Percentiles rank a stretch among this genome's conserved stretches.
phyloP scores from a whole-genome alignment of 2,113 vertebrate genomes.

The Spheniscus mendiculus region DNA sequence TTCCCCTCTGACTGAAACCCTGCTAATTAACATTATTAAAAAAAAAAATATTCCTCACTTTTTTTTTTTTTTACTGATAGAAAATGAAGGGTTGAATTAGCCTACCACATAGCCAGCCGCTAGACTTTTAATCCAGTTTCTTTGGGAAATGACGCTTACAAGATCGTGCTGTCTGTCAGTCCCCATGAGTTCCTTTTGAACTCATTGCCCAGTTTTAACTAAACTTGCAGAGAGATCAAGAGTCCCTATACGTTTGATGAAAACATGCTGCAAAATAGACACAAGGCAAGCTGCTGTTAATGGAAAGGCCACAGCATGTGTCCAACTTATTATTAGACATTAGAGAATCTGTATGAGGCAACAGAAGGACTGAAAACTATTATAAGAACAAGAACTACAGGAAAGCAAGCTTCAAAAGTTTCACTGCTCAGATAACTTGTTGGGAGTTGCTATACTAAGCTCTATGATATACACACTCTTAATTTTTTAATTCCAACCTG shows the following conservation, averaged over 20 bases:
- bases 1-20: not conserved
- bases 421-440: not conserved
- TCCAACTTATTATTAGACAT: not conserved
- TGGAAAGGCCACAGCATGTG: not conserved
- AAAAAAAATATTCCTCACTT: not conserved
- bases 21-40: not conserved
- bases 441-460: not conserved
- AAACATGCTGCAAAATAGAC: not conserved
- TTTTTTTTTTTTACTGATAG: not conserved
- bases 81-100: not conserved
- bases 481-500: not conserved
- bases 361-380: not conserved
- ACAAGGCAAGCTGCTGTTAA: not conserved
- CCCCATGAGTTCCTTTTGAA: not conserved
- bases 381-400: not conserved
- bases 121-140: not conserved
- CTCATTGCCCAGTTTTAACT: not conserved
- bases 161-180: not conserved
- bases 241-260: not conserved
- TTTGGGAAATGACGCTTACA: not conserved
- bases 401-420: not conserved
- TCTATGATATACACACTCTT: not conserved
- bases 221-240: not conserved
- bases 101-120: not conserved
- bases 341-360: not conserved